phyloP scores from a whole-genome alignment of 1,140 invertebrate species.

The Cydia pomonella region DNA sequence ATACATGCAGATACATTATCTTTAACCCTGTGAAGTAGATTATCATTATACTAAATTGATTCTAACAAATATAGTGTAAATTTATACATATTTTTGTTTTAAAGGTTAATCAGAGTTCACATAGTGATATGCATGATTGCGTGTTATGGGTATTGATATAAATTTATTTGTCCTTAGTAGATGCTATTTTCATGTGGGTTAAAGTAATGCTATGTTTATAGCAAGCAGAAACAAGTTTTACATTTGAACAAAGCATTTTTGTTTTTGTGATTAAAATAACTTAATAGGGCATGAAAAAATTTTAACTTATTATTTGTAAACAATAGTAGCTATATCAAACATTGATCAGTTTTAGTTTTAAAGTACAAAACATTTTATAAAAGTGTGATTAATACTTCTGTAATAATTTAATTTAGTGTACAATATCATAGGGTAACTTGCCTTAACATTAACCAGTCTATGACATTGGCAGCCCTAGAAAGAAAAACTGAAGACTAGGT shows the following conservation, averaged over 20 bases:
- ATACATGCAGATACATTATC: neutral
- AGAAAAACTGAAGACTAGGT: too few species aligned
- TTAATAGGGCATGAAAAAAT: neutral
- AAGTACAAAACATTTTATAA: neutral
- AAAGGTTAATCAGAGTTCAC: neutral
- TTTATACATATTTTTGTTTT: neutral
- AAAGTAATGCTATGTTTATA: constrained; percentile 9
- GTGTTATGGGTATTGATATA: neutral
- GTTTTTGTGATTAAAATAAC: constrained; percentile 5
- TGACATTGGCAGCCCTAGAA: too few species aligned
- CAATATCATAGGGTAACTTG: neutral
- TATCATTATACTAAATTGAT: neutral
- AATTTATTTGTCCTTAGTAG: neutral
- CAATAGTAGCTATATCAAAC: neutral
- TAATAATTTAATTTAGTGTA: neutral
- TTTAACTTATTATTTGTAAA: neutral
- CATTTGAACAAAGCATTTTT: neutral
- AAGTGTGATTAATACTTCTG: neutral
- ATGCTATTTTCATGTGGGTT: neutral
- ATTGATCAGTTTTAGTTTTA: neutral
- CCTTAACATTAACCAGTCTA: neutral
- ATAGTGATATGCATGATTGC: constrained; percentile 1
- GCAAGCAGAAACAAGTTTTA: constrained; percentile 18
- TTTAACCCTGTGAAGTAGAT: constrained; percentile 2
- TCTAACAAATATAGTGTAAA: neutral